Evolutionary conservation across 2,113 vertebrate genomes (phyloP).

Genomic region (Promerops cafer): DNA sequence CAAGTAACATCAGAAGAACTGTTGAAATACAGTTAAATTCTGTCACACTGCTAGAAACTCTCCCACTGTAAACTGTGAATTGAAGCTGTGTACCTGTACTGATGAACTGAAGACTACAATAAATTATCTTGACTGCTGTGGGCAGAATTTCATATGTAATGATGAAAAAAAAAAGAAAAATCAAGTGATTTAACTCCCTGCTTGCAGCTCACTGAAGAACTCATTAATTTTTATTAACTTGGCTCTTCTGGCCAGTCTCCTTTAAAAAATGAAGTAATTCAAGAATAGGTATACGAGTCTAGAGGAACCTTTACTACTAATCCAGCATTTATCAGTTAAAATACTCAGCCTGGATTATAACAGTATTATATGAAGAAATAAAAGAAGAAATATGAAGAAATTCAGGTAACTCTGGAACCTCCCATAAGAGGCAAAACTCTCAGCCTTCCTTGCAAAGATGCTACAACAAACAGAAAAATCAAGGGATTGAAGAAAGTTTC

Average conservation of each 20-base stretch:
- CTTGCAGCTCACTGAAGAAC: not conserved
- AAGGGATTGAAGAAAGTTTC: not conserved
- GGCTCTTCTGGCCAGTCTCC: not conserved
- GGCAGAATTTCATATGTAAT: not conserved
- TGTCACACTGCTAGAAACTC: not conserved
- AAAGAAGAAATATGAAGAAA: not conserved
- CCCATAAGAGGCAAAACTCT: not conserved
- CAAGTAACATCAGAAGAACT: not conserved
- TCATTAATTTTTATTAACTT: not conserved
- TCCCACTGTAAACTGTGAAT: not conserved
- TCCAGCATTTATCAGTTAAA: not conserved
- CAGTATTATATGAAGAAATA: not conserved
- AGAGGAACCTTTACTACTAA: not conserved
- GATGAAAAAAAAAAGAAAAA: not conserved
- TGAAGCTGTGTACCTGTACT: not conserved
- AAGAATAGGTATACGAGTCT: fast-evolving
- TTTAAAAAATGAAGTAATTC: not conserved
- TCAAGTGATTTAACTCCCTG: not conserved
- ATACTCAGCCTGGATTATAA: not conserved
- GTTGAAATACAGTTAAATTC: not conserved
- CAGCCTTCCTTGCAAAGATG: not conserved
- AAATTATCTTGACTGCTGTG: not conserved
- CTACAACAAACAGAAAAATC: not conserved
- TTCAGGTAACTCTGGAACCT: not conserved
- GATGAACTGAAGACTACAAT: not conserved